Conservation (phyloP, 2,113 vertebrate species). For the Formicarius rufipectus region DNA sequence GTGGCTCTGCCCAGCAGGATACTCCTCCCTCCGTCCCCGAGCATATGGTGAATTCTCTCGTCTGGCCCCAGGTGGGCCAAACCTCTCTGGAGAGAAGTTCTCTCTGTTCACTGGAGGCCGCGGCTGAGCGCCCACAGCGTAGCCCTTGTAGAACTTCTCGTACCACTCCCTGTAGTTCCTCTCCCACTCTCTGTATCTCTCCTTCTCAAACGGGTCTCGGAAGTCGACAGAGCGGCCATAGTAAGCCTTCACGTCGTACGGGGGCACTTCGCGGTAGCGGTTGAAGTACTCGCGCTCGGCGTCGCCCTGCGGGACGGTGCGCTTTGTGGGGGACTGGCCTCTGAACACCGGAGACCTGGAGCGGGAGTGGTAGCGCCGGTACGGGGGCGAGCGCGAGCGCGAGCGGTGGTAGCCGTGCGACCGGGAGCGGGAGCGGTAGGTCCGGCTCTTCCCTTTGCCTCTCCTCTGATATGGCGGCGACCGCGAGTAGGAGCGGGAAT, state of each 20-base stretch:
- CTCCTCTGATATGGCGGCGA: conserved; percentile 82
- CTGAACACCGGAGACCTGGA: conserved; percentile 84
- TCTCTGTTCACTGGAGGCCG: conserved; percentile 76
- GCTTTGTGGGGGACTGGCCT: conserved; percentile 86
- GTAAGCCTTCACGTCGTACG: conserved; percentile 86
- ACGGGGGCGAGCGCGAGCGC: conserved; percentile 86
- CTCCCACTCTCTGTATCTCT: conserved; percentile 90
- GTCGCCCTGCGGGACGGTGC: conserved; percentile 77
- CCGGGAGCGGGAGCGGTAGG: conserved; percentile 84
- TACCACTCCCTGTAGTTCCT: conserved; percentile 92
- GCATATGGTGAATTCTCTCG: conserved; percentile 86
- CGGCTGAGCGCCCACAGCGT: conserved; percentile 76
- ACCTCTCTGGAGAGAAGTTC: conserved; percentile 80
- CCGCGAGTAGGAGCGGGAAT: conserved; percentile 85
- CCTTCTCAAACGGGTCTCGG: conserved; percentile 86
- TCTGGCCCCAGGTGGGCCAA: conserved; percentile 71
- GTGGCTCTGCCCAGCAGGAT: conserved; percentile 71
- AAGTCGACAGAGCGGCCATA: conserved; percentile 78
- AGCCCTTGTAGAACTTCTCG: conserved; percentile 90
- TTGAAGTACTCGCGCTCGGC: conserved; percentile 80
- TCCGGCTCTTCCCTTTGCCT: conserved; percentile 80
- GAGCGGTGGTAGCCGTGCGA: conserved; percentile 88
- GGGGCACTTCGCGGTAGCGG: conserved; percentile 83
- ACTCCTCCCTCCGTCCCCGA: conserved; percentile 75
- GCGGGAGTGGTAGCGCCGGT: conserved; percentile 82